Percentiles rank a stretch among this genome's conserved stretches.
Conservation (phyloP, 1,140 invertebrate genomes). For the Elymnias hypermnestra region DNA sequence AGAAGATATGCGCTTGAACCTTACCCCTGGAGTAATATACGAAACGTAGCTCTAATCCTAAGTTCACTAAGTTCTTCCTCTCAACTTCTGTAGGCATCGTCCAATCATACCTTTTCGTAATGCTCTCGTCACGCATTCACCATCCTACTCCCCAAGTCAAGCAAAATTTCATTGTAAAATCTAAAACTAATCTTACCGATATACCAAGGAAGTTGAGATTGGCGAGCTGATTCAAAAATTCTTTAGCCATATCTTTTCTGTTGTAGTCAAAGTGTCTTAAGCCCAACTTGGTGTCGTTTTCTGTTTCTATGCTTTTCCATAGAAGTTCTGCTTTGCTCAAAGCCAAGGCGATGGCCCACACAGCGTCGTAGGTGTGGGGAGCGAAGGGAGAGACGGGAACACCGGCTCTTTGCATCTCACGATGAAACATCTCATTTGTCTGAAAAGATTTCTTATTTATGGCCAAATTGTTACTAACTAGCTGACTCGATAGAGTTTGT, state of each 20-base stretch:
- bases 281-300: conserved; percentile 37
- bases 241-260: conserved; percentile 80
- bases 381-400: conserved; percentile 82
- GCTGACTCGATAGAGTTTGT: no score
- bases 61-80: no score
- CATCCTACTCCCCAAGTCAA: no score
- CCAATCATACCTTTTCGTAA: no score
- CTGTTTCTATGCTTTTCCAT: conserved; percentile 37
- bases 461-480: no score
- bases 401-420: conserved; percentile 75
- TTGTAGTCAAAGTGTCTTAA: conserved; percentile 84
- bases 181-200: conserved; percentile 80
- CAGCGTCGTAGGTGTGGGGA: conserved; percentile 90
- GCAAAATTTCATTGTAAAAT: no score
- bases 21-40: no score
- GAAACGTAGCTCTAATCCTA: no score
- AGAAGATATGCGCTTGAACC: no score
- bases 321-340: conserved; percentile 75
- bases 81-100: no score
- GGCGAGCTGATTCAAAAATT: conserved; percentile 82
- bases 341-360: conserved; percentile 90
- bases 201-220: conserved; percentile 88
- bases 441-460: conserved; percentile 58
- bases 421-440: conserved; percentile 83
- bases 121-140: no score